Percentiles rank a stretch among this genome's conserved stretches.
These are phyloP conservation scores for Rhipidura dahli DNA, from an alignment of 2,113 vertebrate species.

Conservation along the genomic window DNA sequence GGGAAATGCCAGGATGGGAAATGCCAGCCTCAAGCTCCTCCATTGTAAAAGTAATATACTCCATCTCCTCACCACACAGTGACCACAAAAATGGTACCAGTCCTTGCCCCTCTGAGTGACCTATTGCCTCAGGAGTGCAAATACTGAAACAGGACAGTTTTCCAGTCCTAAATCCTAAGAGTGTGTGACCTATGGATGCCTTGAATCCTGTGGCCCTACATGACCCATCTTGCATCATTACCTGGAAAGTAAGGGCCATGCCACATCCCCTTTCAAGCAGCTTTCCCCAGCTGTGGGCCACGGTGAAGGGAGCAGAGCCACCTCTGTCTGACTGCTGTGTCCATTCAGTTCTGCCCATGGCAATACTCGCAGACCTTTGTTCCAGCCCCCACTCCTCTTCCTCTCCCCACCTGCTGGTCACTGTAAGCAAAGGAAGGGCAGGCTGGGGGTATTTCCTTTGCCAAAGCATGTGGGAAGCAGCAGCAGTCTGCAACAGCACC, in stretches of 20 bases:
- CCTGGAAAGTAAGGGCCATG: background rate
- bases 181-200: background rate
- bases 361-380: background rate
- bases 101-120: rapidly evolving
- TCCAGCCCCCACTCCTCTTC: background rate
- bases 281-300: background rate
- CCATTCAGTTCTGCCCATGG: background rate
- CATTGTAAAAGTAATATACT: background rate
- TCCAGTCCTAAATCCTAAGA: background rate
- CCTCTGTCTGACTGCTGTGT: background rate
- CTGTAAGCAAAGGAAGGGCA: background rate
- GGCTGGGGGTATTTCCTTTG: background rate
- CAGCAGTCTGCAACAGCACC: background rate
- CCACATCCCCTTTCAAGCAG: background rate
- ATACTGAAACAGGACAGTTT: background rate
- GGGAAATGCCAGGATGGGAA: background rate
- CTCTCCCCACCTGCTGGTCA: background rate
- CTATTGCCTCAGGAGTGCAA: background rate
- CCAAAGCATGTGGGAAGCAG: background rate
- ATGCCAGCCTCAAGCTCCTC: background rate
- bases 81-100: background rate
- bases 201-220: background rate
- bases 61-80: background rate
- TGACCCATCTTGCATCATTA: background rate
- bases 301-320: background rate